Base-by-base conservation (phyloP, 2,888 invertebrate genomes). In the Spisula solida region DNA sequence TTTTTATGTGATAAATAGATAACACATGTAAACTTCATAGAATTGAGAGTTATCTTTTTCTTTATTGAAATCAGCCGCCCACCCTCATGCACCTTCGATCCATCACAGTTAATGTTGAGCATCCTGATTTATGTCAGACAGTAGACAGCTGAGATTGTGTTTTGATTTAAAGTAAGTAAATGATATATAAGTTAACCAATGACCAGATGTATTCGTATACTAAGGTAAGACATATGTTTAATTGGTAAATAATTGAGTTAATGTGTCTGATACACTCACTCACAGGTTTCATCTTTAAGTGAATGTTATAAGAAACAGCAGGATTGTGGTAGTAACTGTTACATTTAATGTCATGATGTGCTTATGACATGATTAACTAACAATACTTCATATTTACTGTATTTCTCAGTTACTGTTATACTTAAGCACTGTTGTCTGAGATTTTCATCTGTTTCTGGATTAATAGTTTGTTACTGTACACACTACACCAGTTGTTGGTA, bases 81-180 rank as follows among this genome's bases (percentile, higher is more conserved):
- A 66, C 60, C 60, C 60, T 66, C 20, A 10, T n/a, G n/a, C 12
- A n/a, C 18, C 25, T 66, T 6, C 2, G 60, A 66, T 66, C 25
- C 25, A 66, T 51, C 51, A 51, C 14, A 66, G 60, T 25, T 5
- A 41, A 41, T 14, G 14, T 66, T 25, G 5, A 66, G n/a, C 60
- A 66, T 66, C n/a, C 20, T 25, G 60, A 66, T 66, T 25, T 66
- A 66, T 66, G 25, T 66, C 60, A n/a, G 60, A n/a, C 60, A 25
- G 5, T 25, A n/a, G 10, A 66, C 60, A 66, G 25, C 25, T n/a
- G 8, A 25, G n/a, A 10, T 66, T 25, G 60, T 66, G 25, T 25
- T 66, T 66, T 66, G n/a, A 66, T 66, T 66, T 66, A n/a, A 66
- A 66, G 60, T 66, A 25, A 66, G 60, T 66, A 66, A 12, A 66